Evolutionary conservation across 2,888 invertebrate species (phyloP), one percentile per base, ranked within the genome.

Genomic region (Heliconius aoede): DNA sequence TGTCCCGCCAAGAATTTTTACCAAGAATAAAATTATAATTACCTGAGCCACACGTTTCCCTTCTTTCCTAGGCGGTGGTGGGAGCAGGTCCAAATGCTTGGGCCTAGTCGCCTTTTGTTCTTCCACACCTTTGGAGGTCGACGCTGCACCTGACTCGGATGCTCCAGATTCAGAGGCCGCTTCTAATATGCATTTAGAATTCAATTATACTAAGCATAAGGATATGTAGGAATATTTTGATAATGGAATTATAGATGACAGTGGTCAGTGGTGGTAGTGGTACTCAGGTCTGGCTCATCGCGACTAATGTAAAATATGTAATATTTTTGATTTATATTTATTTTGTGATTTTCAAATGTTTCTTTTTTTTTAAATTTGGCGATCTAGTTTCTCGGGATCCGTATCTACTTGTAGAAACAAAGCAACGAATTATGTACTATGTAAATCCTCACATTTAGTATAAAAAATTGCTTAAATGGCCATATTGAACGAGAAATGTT

Each of bases 51-150:
- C 83, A 36, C 90, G 86, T 77, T 90, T 90, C 58, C 87, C 86
- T 64, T 91, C 91, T 75, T 93, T 94, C 78, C 86, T 87, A 0
- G 93, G 92, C 7, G 93, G 95, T 3, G 95, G 95, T 8, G 95
- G 94, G 71, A 95, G 86, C 11, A 95, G 86, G 61, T 95, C 93
- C 51, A 95, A 83, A 60, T 92, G 91, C 9, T 88, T 87, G 1
- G 93, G 91, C 73, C 92, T 85, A 7, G 85, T 86, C 62, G 89
- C 91, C 77, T 84, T 88, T 40, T 84, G 85, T 80, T 81, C 80
- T n/a, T 80, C 79, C 15, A 71, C 79, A 0, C 83, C 88, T 83
- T 88, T 95, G 81, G 90, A 94, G 72, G 86, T 90, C 26, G 90
- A 95, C 75, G 85, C 90, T 21, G 85, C 86, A 2, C 86, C 89